Percentiles rank a stretch among this genome's conserved stretches.
Evolutionary conservation across 2,888 invertebrate species (phyloP).

Genomic region (Acanthosoma haemorrhoidale): DNA sequence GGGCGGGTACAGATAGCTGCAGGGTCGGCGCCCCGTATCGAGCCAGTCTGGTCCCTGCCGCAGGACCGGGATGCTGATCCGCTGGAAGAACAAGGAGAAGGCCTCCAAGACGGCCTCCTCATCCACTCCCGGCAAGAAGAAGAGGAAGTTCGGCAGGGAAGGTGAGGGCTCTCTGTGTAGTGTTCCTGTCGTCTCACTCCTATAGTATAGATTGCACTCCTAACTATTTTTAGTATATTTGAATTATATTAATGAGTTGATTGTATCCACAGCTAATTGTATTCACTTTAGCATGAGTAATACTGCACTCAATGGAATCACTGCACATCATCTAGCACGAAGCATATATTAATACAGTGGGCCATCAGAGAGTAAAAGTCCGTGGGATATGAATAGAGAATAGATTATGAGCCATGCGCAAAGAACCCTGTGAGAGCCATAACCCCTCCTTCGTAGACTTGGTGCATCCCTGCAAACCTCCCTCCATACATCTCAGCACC

Average conservation of each 20-base stretch:
- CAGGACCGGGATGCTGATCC: conserved; percentile 41
- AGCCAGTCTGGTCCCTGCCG: conserved; percentile 22
- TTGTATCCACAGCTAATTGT: too few species aligned
- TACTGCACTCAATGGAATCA: too few species aligned
- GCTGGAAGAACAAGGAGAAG: conserved; percentile 44
- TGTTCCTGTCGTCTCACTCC: not conserved
- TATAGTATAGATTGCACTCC: too few species aligned
- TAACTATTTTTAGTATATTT: too few species aligned
- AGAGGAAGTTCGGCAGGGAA: conserved; percentile 73
- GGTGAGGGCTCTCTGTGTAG: conserved; percentile 51
- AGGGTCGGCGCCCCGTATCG: not conserved
- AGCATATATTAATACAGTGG: too few species aligned
- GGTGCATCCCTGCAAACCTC: conserved; percentile 1
- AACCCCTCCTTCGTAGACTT: not conserved
- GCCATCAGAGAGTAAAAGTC: not conserved
- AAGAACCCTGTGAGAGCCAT: not conserved
- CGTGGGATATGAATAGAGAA: not conserved
- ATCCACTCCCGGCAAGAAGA: conserved; percentile 57
- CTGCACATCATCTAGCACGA: too few species aligned
- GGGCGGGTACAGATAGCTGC: not conserved
- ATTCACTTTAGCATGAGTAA: too few species aligned
- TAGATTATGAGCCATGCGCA: conserved; percentile 1
- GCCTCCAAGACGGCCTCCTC: conserved; percentile 38
- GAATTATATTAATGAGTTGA: too few species aligned
- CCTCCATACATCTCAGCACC: not conserved